Evolutionary conservation across 2,888 invertebrate species (phyloP), one percentile per base, ranked within the genome.

Genomic region (Chorisops tibialis): DNA sequence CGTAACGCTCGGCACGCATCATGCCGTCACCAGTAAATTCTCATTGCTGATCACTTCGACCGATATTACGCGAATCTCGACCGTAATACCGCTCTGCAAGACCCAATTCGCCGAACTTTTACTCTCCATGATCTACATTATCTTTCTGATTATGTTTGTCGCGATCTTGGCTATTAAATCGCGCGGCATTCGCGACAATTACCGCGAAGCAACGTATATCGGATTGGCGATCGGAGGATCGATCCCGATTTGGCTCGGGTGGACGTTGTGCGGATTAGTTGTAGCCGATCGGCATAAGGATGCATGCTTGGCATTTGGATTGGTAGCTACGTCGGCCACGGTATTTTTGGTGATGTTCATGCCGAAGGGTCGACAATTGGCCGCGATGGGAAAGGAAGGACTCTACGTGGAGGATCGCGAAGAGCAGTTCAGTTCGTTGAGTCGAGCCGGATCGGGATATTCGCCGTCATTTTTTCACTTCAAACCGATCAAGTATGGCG

Each of bases 301-400:
- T 77, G 93, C 93, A 12, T 93, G 93, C 79, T 83, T 95, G 59
- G 95, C 94, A 19, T 93, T 92, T 70, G 96, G 96, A 0, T 81
- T 96, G 68, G 85, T 94, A 49, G 85, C 89, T 60, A 93, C 91
- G 14, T 89, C 93, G 66, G 85, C 88, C 11, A 86, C 93, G 48
- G 88, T 94, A 58, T 93, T 96, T 79, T 84, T 93, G 69, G 87
- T 94, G 62, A 95, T 96, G 95, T 96, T 96, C 78, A 88, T 94
- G 80, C 89, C 95, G 35, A 95, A 91, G 80, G 94, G 95, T 30
- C 83, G 95, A 41, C 93, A 96, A 72, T 80, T 96, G 71, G 94
- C 94, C 1, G 94, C 94, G 50, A 86, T 95, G 82, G 95, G 95
- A 49, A 89, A 93, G 71, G 93, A 94, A 73, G 92, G 90, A 12